These are phyloP conservation scores for Cephalopterus ornatus DNA, from an alignment of 2,113 vertebrate species.

Conservation along the genomic window DNA sequence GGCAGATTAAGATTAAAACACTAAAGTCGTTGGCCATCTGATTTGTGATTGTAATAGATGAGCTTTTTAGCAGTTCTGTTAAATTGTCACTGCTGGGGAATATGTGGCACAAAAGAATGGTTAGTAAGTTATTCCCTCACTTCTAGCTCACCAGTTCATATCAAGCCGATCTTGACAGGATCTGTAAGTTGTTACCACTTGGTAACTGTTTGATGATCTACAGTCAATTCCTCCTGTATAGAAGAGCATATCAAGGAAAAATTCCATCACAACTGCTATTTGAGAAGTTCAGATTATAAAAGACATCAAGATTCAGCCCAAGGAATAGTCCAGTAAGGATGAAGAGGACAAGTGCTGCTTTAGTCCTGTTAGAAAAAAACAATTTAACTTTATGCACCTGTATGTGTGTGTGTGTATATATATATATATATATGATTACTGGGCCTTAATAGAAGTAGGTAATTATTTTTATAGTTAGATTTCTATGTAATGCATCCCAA, in stretches of 20 bases:
- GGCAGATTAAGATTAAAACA: constrained; percentile 12
- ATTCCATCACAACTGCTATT: background rate
- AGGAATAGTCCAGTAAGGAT: background rate
- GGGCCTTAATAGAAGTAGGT: background rate
- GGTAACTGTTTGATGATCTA: background rate
- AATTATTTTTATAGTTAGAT: background rate
- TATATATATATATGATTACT: background rate
- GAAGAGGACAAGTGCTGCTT: background rate
- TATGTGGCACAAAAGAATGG: background rate
- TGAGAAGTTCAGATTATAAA: background rate
- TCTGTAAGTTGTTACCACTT: background rate
- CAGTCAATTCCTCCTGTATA: background rate
- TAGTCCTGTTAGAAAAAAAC: background rate
- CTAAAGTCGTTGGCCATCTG: background rate
- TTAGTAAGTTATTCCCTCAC: background rate
- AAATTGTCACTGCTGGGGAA: background rate
- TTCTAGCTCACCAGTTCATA: background rate
- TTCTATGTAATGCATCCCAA: background rate
- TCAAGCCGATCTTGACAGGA: background rate
- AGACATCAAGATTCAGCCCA: background rate
- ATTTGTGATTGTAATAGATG: constrained; percentile 24
- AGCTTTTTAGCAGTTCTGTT: background rate
- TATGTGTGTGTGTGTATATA: too few species aligned
- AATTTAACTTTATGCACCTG: too few species aligned
- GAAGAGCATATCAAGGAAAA: background rate